Evolutionary conservation across 1,140 invertebrate genomes (phyloP).

Genomic region (Drosophila mauritiana): DNA sequence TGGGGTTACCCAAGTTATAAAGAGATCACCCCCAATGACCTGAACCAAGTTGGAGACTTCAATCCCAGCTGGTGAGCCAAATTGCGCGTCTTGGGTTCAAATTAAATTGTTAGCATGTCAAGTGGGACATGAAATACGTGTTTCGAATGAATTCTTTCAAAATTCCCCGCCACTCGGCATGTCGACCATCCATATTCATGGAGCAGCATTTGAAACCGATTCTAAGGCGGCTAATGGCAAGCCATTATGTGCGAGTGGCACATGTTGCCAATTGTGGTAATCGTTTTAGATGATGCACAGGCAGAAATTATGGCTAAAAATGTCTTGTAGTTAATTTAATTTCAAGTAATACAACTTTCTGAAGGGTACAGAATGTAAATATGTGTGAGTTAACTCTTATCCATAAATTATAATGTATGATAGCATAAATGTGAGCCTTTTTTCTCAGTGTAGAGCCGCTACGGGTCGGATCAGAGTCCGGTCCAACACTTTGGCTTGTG

Average conservation of each 20-base stretch:
- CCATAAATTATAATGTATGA: no score
- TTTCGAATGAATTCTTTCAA: conserved; percentile 70
- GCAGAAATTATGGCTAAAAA: background rate
- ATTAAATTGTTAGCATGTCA: conserved; percentile 81
- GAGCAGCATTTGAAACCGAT: conserved; percentile 41
- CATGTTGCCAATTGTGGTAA: conserved; percentile 43
- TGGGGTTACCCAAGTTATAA: conserved; percentile 12
- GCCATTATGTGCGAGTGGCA: conserved; percentile 29
- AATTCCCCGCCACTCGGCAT: conserved; percentile 23
- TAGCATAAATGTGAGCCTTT: no score
- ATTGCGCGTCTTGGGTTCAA: conserved; percentile 72
- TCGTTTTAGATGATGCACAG: conserved; percentile 15
- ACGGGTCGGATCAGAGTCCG: conserved; percentile 24
- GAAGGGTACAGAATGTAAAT: no score
- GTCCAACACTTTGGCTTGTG: conserved; percentile 26
- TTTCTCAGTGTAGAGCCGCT: conserved; percentile 5
- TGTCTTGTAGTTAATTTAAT: no score
- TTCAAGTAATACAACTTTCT: no score
- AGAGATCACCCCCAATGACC: conserved; percentile 27
- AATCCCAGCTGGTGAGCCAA: conserved; percentile 27
- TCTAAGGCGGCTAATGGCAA: conserved; percentile 46
- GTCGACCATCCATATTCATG: conserved; percentile 26
- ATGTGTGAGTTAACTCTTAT: no score
- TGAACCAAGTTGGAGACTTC: conserved; percentile 41
- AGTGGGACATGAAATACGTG: conserved; percentile 74